Base-by-base conservation (phyloP, 92 coral and sea anemone genomes). In the Plumapathes pennacea region DNA sequence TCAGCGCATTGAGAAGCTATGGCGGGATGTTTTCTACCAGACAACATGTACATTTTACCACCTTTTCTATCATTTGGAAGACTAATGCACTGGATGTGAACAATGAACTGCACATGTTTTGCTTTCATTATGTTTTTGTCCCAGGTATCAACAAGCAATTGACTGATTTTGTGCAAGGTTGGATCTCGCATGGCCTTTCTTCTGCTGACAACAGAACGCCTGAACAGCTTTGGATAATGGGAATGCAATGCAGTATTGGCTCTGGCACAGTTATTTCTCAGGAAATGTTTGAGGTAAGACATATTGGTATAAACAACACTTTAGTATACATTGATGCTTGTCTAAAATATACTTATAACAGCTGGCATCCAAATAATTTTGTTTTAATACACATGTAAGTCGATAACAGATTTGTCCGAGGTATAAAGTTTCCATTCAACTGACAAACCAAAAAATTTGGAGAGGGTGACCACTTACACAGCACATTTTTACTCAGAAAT, bases 41-140 rank as follows among this genome's bases (percentile, higher is more conserved):
- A n/a, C n/a, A n/a, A n/a, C n/a, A n/a, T n/a, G n/a, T n/a, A n/a
- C n/a, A 36, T 69, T 55, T 31, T 69, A 69, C 29, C 23, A 61
- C 27, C 50, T 72, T 14, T 72, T 72, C 49, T 60, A 39, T 29
- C 72, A 61, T 48, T 38, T 72, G 33, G 80, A 72, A 38, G 61
- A 38, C 45, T 61, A 53, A 17, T 22, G 37, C 51, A 17, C 50
- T 72, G 18, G 71, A 46, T 46, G 59, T 57, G 9, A 49, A 18
- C 13, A 72, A 72, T 72, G 80, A 72, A 11, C 28, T 72, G 18
- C 72, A 72, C 31, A 30, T 71, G 47, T 60, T 60, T 50, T 65
- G 48, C 28, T 38, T 72, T 14, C 80, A 71, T 30, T 60, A 22
- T 61, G 63, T 50, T 17, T 72, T 60, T 44, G 30, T 72, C 18